phyloP scores from a whole-genome alignment of 1,140 invertebrate species.

The Cepaea nemoralis region DNA sequence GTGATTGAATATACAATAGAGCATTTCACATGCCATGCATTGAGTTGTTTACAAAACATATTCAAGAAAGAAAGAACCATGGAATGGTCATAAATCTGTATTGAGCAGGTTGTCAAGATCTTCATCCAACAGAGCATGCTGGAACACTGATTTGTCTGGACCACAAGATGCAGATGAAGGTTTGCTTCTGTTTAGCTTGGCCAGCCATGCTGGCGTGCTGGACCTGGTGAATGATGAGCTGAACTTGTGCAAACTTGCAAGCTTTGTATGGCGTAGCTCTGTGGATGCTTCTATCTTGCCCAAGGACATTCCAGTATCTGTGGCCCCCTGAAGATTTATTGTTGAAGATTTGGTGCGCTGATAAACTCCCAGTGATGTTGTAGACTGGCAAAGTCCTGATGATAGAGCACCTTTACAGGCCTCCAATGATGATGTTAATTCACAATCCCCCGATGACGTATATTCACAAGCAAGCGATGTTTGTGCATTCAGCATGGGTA shows the following conservation, averaged over 20 bases:
- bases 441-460: neutral
- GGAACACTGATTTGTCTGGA: neutral
- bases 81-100: conserved; percentile 14
- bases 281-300: neutral
- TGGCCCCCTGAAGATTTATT: neutral
- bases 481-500: neutral
- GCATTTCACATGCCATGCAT: no score
- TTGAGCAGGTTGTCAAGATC: conserved; percentile 20
- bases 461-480: neutral
- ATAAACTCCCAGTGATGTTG: no score
- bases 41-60: no score
- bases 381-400: no score
- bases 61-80: neutral
- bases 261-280: neutral
- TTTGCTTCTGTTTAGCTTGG: neutral
- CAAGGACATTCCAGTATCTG: neutral
- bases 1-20: no score
- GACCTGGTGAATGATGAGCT: neutral
- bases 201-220: neutral
- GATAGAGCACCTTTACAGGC: no score
- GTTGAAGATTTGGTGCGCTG: neutral
- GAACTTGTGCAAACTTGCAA: neutral
- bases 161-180: neutral
- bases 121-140: conserved; percentile 13
- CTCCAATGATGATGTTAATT: neutral